Evolutionary conservation across 2,888 invertebrate genomes (phyloP).

Genomic region (Sesia apiformis): DNA sequence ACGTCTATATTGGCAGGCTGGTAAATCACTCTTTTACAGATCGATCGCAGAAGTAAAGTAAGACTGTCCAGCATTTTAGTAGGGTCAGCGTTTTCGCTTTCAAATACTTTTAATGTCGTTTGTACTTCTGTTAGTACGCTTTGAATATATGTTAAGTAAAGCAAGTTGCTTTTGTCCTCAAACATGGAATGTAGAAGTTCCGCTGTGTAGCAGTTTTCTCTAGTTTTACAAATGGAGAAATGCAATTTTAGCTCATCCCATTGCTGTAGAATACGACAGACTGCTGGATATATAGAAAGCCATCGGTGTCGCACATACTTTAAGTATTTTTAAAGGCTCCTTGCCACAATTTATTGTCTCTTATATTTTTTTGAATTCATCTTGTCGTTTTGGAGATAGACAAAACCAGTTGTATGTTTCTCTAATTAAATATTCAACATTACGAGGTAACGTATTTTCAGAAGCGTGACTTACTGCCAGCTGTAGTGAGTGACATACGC

Average conservation of each 20-base stretch:
- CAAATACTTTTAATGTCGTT: too few relatives aligned
- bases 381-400: background rate
- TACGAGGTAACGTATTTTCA: background rate
- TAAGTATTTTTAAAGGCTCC: background rate
- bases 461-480: background rate
- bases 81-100: too few relatives aligned
- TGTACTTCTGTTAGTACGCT: background rate
- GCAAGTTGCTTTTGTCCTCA: background rate
- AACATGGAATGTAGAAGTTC: background rate
- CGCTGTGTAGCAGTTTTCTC: background rate
- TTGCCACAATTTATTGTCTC: background rate
- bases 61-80: too few relatives aligned
- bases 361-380: constrained; percentile 3
- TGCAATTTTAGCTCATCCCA: constrained; percentile 15
- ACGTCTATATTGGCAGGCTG: too few relatives aligned
- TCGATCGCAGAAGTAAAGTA: too few relatives aligned
- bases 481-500: constrained; percentile 4
- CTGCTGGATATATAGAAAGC: constrained; percentile 10
- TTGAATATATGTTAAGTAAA: background rate
- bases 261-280: constrained; percentile 20
- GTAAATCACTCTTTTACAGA: too few relatives aligned
- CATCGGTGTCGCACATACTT: too few relatives aligned
- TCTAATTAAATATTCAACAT: background rate
- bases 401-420: background rate
- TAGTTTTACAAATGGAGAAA: constrained; percentile 1